A percentile compares a stretch with the other conserved stretches of the same genome.
Conservation (phyloP, 1,140 invertebrate species). For the Pseudachorutes palmiensis region DNA sequence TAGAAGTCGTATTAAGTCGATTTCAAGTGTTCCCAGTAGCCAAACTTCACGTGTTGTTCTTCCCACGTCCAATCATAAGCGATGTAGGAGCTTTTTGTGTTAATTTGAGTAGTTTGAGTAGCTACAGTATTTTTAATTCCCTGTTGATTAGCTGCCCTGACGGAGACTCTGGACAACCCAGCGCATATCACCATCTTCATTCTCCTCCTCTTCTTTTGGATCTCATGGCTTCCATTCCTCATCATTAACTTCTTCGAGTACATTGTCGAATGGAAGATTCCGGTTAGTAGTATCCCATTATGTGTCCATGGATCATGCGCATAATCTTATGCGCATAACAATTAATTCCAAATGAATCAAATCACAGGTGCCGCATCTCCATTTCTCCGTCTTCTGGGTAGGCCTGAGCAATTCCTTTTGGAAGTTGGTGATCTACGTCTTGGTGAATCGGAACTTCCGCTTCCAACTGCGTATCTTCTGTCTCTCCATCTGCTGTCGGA, state of each 20-base stretch:
- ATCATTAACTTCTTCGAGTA: constrained; percentile 59
- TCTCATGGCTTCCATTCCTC: constrained; percentile 87
- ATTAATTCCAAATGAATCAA: too few relatives aligned
- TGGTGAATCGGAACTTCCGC: constrained; percentile 81
- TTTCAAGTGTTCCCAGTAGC: too few relatives aligned
- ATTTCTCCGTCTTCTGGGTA: constrained; percentile 87
- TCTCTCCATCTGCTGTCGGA: constrained; percentile 77
- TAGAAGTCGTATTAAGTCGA: too few relatives aligned
- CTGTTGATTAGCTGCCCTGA: constrained; percentile 78
- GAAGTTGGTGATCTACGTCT: constrained; percentile 82
- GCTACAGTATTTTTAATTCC: too few relatives aligned
- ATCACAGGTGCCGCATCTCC: constrained; percentile 75
- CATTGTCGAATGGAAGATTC: constrained; percentile 41
- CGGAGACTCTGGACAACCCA: constrained; percentile 81
- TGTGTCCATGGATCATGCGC: too few relatives aligned
- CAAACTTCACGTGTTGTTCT: too few relatives aligned
- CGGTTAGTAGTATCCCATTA: constrained; percentile 22
- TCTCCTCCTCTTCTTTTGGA: constrained; percentile 77
- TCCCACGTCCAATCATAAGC: too few relatives aligned
- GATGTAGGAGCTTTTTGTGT: too few relatives aligned
- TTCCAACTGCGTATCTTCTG: constrained; percentile 76
- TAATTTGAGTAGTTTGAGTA: too few relatives aligned
- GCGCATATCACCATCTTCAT: constrained; percentile 92
- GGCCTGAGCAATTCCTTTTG: constrained; percentile 88
- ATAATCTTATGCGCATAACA: too few relatives aligned